Conservation (phyloP, 2,797 vertebrate species). For the Alosa sapidissima region DNA sequence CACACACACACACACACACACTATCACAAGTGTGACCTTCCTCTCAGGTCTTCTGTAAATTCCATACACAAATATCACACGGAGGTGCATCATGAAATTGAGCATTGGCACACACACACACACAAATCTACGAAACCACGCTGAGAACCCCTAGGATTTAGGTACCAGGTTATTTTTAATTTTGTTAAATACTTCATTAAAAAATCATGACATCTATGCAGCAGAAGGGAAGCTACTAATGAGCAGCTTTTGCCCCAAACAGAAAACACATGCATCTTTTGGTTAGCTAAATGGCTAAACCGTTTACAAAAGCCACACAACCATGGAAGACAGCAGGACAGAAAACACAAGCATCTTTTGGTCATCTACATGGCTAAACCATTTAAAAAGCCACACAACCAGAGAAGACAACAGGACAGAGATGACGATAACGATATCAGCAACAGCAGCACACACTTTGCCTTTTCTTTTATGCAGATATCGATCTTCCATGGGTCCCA, state of each 20-base stretch:
- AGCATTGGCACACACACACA: neutral
- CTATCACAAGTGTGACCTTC: neutral
- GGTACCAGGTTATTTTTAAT: constrained; percentile 7
- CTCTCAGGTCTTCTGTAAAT: constrained; percentile 9
- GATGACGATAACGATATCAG: neutral
- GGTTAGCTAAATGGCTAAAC: neutral
- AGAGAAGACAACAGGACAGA: neutral
- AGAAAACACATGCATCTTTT: neutral
- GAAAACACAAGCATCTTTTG: no score
- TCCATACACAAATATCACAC: neutral
- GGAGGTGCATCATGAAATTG: neutral
- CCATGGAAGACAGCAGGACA: neutral
- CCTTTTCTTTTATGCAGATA: constrained; percentile 4
- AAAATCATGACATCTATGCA: constrained; percentile 16
- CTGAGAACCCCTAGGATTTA: constrained; percentile 8
- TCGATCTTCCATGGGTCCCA: neutral
- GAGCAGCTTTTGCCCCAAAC: neutral
- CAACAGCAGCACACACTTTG: neutral
- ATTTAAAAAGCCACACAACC: neutral
- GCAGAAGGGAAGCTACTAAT: constrained; percentile 7
- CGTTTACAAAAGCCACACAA: neutral
- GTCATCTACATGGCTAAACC: neutral
- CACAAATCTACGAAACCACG: neutral
- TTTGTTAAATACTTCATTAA: constrained; percentile 13
- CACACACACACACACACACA: constrained; percentile 13